Evolutionary conservation across 2,888 invertebrate genomes (phyloP), one percentile per base, ranked within the genome.

Genomic region (Lutraria lutraria): DNA sequence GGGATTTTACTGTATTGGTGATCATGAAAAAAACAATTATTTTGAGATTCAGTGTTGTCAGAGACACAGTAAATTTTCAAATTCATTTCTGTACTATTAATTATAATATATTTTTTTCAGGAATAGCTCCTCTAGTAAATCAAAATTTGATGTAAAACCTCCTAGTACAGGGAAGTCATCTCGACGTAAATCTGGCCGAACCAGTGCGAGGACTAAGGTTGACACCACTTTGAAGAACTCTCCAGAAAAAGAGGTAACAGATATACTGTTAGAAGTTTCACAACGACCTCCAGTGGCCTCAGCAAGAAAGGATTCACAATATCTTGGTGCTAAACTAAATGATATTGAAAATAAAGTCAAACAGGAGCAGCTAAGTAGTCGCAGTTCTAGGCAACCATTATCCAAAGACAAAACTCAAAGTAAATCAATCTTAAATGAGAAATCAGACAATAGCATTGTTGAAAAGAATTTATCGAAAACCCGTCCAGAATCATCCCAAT

Each of bases 321-420:
- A 89, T 25, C 88, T 91, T 79, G 90, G 90, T 85, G 86, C 87
- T 87, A 89, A 82, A 54, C 76, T 91, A 56, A 91, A 90, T 72
- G 91, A 92, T 72, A 88, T 91, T 90, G 89, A 92, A 85, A 89
- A 90, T 83, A 85, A 81, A 43, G 76, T 91, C 15, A 85, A 87
- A 43, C 80, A 31, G 86, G 85, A 79, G 31, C 56, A 60, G n/a
- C 60, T 53, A n/a, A 81, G 81, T 29, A 56, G 81, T 54, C 25
- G 54, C 29, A 81, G 56, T n/a, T 54, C 56, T 15, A 63, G 21
- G 4, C 56, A 83, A 29, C 31, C 29, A 16, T 3, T 52, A 15
- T 15, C 13, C 13, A 81, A 76, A 29, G 83, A 87, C 21, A 82
- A 81, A 82, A 53, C 84, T 56, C 52, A 83, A 31, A 34, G 31